Percentiles rank a stretch among this genome's conserved stretches.
Evolutionary conservation across 30 jellyfish, hydroid and myxozoan species (phyloP).

Genomic region (Hydra vulgaris): DNA sequence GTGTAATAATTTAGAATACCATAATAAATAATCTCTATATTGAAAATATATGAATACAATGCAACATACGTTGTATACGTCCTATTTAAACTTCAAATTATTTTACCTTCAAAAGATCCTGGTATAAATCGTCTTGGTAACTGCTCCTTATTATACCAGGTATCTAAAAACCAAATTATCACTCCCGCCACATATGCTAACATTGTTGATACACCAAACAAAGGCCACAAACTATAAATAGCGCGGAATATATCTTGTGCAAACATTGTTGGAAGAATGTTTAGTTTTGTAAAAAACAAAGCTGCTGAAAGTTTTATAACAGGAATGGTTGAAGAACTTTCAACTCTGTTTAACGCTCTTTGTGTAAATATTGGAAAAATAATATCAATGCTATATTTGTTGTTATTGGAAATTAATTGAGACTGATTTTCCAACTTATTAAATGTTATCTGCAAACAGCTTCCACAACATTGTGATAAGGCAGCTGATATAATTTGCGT

Average conservation of each 20-base stretch:
- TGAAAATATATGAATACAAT: too few relatives aligned
- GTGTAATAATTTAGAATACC: too few relatives aligned
- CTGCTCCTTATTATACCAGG: constrained; percentile 38
- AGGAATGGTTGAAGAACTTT: constrained; percentile 13
- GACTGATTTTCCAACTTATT: constrained; percentile 9
- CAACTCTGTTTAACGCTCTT: constrained; percentile 1
- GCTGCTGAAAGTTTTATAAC: constrained; percentile 25
- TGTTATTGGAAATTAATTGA: constrained; percentile 3
- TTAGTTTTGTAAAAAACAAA: constrained; percentile 15
- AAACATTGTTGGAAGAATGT: constrained; percentile 18
- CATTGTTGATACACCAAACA: constrained; percentile 21
- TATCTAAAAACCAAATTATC: constrained; percentile 27
- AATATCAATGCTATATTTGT: constrained; percentile 20
- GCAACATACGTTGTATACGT: too few relatives aligned
- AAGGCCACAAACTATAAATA: constrained; percentile 32
- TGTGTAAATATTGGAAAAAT: constrained; percentile 23
- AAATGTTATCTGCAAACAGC: constrained; percentile 8
- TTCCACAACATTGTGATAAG: constrained; percentile 37
- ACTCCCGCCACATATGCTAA: constrained; percentile 31
- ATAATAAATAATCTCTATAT: too few relatives aligned
- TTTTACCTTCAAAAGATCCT: constrained; percentile 33
- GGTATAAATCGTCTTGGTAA: constrained; percentile 28
- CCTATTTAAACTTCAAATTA: too few relatives aligned
- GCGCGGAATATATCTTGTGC: constrained; percentile 24
- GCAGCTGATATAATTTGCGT: constrained; percentile 31